Base-by-base conservation (phyloP, 2,797 vertebrate species). In the Lophius americanus region DNA sequence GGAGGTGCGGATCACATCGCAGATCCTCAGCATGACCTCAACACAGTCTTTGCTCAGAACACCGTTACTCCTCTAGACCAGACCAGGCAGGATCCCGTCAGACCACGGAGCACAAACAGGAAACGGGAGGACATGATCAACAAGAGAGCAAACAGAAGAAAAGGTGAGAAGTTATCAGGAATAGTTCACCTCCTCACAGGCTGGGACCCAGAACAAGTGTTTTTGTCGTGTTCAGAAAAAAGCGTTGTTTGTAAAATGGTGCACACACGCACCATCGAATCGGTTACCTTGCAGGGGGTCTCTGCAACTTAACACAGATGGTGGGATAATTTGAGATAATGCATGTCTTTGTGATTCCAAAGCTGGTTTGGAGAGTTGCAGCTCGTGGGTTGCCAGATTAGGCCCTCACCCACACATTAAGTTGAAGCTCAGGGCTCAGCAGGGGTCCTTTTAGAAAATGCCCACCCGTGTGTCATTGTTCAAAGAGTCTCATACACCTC, bases 401-500 rank as follows among this genome's bases (percentile, higher is more conserved):
- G 88, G 83, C 82, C 86, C 79, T 91, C 90, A 88, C 88, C 89
- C 91, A 90, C 91, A 68, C 79, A 70, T 86, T 88, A 82, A 14
- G 38, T 35, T 68, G 65, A 78, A 76, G 78, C 82, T 78, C 60
- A 83, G 84, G 89, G 84, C 90, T 87, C 89, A 77, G 77, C 77
- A 35, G 91, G 89, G 76, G 81, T 80, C 73, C 78, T 71, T 84
- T 79, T 62, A 81, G 80, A 86, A 71, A 47, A 53, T 89, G 83
- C 89, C 88, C 89, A 87, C 85, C 85, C 85, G 70, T 72, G 85
- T 89, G 86, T 91, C 88, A 91, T 92, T 93, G 91, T 93, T 93
- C 85, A 82, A 80, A 63, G 85, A 84, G 79, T 87, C 76, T 33
- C 64, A 75, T 47, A 79, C 77, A 81, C 83, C 68, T 87, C 68